Evolutionary conservation across 2,888 invertebrate genomes (phyloP).

Genomic region (Clusia tigrina): DNA sequence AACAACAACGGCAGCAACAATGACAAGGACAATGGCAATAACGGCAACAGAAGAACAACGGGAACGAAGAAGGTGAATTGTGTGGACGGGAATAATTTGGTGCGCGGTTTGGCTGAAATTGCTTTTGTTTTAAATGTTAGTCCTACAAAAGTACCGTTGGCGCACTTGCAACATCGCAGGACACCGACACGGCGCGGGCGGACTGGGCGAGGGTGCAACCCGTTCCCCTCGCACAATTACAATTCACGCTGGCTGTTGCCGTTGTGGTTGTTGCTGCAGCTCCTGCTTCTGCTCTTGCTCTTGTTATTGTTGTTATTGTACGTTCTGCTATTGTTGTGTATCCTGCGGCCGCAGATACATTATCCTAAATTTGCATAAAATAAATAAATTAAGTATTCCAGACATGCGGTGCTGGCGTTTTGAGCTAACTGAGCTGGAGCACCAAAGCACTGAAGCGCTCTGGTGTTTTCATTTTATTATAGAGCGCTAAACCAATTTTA

Average conservation of each 20-base stretch:
- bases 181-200: background rate
- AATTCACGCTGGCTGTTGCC: constrained; percentile 21
- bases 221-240: background rate
- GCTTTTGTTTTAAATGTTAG: constrained; percentile 52
- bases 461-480: constrained; percentile 11
- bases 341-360: constrained; percentile 58
- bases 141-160: constrained; percentile 1
- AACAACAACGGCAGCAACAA: constrained; percentile 5
- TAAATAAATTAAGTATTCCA: constrained; percentile 61
- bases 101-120: constrained; percentile 56
- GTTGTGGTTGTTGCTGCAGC: constrained; percentile 42
- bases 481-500: background rate
- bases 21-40: background rate
- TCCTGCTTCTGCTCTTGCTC: constrained; percentile 26
- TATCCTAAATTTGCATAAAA: constrained; percentile 62
- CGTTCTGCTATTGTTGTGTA: constrained; percentile 41
- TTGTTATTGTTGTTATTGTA: constrained; percentile 36
- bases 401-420: constrained; percentile 50
- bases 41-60: background rate
- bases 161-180: background rate
- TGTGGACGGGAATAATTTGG: constrained; percentile 47
- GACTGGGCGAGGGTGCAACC: too few species aligned
- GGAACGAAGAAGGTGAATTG: constrained; percentile 8
- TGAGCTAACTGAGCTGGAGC: background rate
- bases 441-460: background rate